A percentile compares a stretch with the other conserved stretches of the same genome.
phyloP scores from a whole-genome alignment of 2,888 invertebrate species.

The Shargacucullia verbasci region DNA sequence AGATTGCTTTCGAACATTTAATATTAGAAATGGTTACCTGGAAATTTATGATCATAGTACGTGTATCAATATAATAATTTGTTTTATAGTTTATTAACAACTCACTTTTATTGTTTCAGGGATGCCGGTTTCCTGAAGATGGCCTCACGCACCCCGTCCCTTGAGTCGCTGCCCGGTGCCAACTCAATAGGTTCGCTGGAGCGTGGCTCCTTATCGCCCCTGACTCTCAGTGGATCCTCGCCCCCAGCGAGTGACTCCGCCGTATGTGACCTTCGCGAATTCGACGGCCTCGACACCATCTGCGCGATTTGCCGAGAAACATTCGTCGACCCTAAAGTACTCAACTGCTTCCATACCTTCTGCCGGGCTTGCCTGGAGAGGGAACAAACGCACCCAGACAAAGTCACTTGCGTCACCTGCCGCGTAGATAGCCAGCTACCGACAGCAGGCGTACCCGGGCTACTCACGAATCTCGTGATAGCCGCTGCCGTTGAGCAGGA shows the following conservation, averaged over 20 bases:
- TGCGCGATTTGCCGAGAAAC: constrained; percentile 94
- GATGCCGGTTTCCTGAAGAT: constrained; percentile 97
- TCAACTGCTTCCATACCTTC: constrained; percentile 95
- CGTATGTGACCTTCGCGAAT: constrained; percentile 92
- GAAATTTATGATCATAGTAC: constrained; percentile 3
- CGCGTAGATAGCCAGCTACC: constrained; percentile 88
- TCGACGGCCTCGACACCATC: constrained; percentile 89
- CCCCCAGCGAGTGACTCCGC: constrained; percentile 95
- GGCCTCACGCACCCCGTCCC: constrained; percentile 97
- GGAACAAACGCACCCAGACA: constrained; percentile 91
- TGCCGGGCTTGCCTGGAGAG: constrained; percentile 95
- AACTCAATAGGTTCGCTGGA: constrained; percentile 97
- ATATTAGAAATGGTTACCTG: constrained; percentile 15
- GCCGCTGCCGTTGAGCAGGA: constrained; percentile 88
- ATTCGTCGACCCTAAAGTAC: constrained; percentile 92
- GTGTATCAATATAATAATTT: constrained; percentile 1
- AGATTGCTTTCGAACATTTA: constrained; percentile 19
- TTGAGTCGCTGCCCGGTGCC: constrained; percentile 97
- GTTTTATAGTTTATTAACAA: constrained; percentile 39
- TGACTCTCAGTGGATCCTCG: constrained; percentile 96
- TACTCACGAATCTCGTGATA: constrained; percentile 91
- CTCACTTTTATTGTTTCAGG: constrained; percentile 89
- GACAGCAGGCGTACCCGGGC: constrained; percentile 90
- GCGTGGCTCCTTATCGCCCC: constrained; percentile 94
- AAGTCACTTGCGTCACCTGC: constrained; percentile 92